Percentiles rank a stretch among this genome's conserved stretches.
These are phyloP conservation scores for Hepsetus odoe DNA, from an alignment of 2,113 vertebrate species.

Conservation along the genomic window DNA sequence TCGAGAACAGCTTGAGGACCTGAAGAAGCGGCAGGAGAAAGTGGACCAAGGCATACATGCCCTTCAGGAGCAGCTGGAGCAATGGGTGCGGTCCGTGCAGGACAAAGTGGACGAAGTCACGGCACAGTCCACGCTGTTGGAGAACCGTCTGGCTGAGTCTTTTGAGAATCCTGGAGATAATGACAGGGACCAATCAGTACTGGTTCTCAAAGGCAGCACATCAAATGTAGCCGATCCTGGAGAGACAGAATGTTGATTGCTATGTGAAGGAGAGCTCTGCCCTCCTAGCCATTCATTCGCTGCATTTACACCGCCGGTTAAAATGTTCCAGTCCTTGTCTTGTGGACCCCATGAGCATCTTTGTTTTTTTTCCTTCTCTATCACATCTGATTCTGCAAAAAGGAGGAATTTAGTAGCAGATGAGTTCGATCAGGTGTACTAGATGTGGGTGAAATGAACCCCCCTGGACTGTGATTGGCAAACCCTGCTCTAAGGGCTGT, in stretches of 20 bases:
- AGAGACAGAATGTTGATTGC: background rate
- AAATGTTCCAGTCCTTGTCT: background rate
- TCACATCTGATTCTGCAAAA: too few relatives aligned
- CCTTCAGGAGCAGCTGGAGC: slow-evolving; percentile 68
- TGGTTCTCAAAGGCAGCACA: slow-evolving; percentile 43
- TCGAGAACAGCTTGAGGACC: slow-evolving; percentile 69
- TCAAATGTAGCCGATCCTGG: slow-evolving; percentile 4
- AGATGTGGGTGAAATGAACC: too few relatives aligned
- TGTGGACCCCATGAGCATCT: background rate
- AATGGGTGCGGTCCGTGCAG: slow-evolving; percentile 73
- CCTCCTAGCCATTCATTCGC: background rate
- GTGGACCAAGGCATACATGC: slow-evolving; percentile 66
- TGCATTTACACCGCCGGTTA: background rate
- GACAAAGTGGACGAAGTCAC: slow-evolving; percentile 70
- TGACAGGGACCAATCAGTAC: slow-evolving; percentile 34
- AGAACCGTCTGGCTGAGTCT: slow-evolving; percentile 11
- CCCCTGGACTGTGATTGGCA: too few relatives aligned
- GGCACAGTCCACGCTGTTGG: slow-evolving; percentile 52
- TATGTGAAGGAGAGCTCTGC: background rate
- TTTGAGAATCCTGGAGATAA: slow-evolving; percentile 19
- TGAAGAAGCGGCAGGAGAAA: slow-evolving; percentile 73
- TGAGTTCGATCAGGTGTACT: too few relatives aligned
- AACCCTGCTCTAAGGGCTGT: too few relatives aligned
- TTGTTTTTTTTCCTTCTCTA: too few relatives aligned
- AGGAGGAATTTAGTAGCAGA: too few relatives aligned